Evolutionary conservation across 37 sponge, comb jelly and placozoan genomes (phyloP), one percentile per base, ranked within the genome.

Genomic region (Cliona cf. orientalis): DNA sequence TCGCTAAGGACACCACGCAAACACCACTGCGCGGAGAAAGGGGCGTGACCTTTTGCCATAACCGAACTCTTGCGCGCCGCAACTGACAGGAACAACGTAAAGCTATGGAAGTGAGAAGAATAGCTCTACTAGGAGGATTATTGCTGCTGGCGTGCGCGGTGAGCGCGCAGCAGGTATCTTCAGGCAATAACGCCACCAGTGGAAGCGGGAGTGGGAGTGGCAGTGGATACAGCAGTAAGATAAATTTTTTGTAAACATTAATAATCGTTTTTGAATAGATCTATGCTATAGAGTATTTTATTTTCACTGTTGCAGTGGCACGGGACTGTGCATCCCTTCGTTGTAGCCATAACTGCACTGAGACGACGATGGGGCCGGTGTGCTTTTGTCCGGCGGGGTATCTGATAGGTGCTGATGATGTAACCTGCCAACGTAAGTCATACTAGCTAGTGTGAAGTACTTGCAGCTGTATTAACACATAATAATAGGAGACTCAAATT

Each of bases 141-240:
- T 28, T 69, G 45, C 44, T 69, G 4, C 17, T 34, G 42, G 3
- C 32, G 32, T 5, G 66, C 19, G 66, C 32, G 35, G 3, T 29
- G 32, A 65, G 66, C 66, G 66, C 66, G 1, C 66, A 65, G 66
- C 2, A 19, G 53, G 14, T 19, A 9, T 49, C 53, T 14, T 19
- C 53, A 49, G 14, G 14, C 53, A 49, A 19, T 9, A 49, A 58
- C 2, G 59, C 37, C 33, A 33, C 2, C 66, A 65, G 32, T 31
- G 35, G 29, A 61, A 61, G 62, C 53, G 74, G 74, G 55, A 73
- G 74, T 49, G 74, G 57, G 35, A 73, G 56, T 73, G 74, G 69
- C 39, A 67, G 69, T 67, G 69, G 69, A 67, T 4, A 11, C 17
- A 19, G 14, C 4, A 25, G 4, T 21, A 31, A 31, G 23, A 23